Evolutionary conservation across 2,888 invertebrate species (phyloP).

Genomic region (Xylota sylvarum): DNA sequence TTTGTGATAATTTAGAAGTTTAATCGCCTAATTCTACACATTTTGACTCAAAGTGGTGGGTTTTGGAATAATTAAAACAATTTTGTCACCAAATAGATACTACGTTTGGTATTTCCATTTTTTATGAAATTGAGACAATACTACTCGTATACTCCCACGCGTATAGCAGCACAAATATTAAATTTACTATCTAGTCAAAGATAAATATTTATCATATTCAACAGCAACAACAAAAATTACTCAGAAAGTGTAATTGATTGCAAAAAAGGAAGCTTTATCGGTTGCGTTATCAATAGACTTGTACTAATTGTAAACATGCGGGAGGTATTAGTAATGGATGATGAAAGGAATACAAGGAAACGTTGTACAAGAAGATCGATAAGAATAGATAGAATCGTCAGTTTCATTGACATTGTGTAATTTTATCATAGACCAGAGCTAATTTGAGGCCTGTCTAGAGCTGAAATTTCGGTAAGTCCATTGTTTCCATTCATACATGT

Average conservation of each 20-base stretch:
- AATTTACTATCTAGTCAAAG: background rate
- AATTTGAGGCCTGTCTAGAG: too few relatives aligned
- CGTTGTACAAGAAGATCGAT: background rate
- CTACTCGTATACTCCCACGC: background rate
- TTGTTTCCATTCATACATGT: too few relatives aligned
- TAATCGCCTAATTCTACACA: background rate
- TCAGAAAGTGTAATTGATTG: conserved; percentile 5
- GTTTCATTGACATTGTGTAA: too few relatives aligned
- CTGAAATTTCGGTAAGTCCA: too few relatives aligned
- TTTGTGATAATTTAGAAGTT: background rate
- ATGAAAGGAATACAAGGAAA: background rate
- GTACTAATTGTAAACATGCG: background rate
- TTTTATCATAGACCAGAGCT: too few relatives aligned
- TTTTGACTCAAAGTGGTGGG: background rate
- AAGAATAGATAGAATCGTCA: background rate
- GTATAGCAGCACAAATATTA: background rate
- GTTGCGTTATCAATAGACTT: background rate
- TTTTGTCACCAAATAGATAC: background rate
- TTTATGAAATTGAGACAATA: too few relatives aligned
- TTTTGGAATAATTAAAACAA: background rate
- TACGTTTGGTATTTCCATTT: background rate
- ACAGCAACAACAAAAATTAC: conserved; percentile 1
- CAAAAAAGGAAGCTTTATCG: conserved; percentile 1
- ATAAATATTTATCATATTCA: background rate
- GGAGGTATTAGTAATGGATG: background rate